Evolutionary conservation across 2,797 vertebrate species (phyloP).

Genomic region (Chaunax sp.): DNA sequence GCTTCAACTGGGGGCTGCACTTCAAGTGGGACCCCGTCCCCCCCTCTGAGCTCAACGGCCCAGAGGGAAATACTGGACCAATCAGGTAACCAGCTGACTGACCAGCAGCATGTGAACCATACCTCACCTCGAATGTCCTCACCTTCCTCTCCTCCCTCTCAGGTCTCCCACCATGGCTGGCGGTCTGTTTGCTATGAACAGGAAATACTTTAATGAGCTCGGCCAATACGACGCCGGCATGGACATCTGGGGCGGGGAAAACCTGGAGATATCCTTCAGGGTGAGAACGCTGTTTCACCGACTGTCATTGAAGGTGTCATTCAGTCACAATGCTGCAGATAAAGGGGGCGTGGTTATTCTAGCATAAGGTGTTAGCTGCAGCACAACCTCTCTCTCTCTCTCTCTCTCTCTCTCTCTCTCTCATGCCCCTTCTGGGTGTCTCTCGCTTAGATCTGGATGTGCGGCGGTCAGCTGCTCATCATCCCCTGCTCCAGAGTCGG

Average conservation of each 20-base stretch:
- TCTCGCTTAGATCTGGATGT: conserved; percentile 95
- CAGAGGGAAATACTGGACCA: conserved; percentile 84
- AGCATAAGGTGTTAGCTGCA: background rate
- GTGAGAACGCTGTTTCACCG: conserved; percentile 73
- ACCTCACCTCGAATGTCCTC: too few species aligned
- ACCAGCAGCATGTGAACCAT: background rate
- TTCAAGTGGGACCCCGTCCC: conserved; percentile 98
- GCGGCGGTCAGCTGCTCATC: conserved; percentile 93
- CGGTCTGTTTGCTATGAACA: conserved; percentile 95
- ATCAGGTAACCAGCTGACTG: conserved; percentile 82
- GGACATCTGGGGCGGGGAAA: conserved; percentile 99
- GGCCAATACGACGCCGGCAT: conserved; percentile 96
- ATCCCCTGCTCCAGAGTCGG: conserved; percentile 96
- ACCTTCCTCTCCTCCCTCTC: conserved; percentile 3
- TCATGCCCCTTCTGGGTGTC: background rate
- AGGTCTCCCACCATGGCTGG: conserved; percentile 99
- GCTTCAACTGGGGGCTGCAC: conserved; percentile 99
- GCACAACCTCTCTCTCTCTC: background rate
- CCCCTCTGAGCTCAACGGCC: conserved; percentile 85
- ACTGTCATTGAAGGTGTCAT: conserved; percentile 1
- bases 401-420: too few species aligned
- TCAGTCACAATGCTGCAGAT: background rate
- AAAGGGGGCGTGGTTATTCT: background rate
- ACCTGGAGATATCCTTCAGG: conserved; percentile 97
- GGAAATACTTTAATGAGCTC: conserved; percentile 91